A percentile compares a stretch with the other conserved stretches of the same genome.
phyloP scores from a whole-genome alignment of 1,140 invertebrate species.

The Camponotus vicinus region DNA sequence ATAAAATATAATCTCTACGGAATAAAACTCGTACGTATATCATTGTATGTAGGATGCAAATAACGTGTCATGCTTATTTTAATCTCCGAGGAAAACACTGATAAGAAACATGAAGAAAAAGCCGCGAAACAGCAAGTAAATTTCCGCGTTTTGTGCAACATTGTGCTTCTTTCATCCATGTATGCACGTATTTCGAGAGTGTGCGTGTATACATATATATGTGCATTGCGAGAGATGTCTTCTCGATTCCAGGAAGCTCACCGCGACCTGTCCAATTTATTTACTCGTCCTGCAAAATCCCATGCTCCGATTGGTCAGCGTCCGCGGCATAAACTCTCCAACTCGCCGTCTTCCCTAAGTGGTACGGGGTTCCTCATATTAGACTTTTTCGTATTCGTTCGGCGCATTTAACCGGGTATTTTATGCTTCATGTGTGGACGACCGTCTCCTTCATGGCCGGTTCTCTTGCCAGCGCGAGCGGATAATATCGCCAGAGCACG shows the following conservation, averaged over 20 bases:
- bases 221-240: conserved; percentile 40
- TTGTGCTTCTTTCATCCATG: background rate
- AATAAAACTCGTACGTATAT: background rate
- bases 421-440: conserved; percentile 69
- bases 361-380: conserved; percentile 68
- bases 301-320: conserved; percentile 68
- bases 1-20: background rate
- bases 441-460: conserved; percentile 47
- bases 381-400: conserved; percentile 75
- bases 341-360: conserved; percentile 60
- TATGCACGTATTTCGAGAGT: background rate
- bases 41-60: background rate
- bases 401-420: conserved; percentile 75
- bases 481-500: conserved; percentile 79
- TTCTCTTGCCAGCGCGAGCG: conserved; percentile 66
- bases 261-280: conserved; percentile 73
- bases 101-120: background rate
- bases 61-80: background rate
- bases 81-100: background rate
- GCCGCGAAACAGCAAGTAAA: background rate
- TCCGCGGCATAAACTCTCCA: conserved; percentile 70
- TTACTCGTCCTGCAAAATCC: conserved; percentile 70
- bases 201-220: too few species aligned
- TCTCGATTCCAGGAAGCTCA: conserved; percentile 71
- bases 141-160: conserved; percentile 33